These are phyloP conservation scores for Chloroceryle inda DNA, from an alignment of 2,797 vertebrate genomes.

Conservation along the genomic window DNA sequence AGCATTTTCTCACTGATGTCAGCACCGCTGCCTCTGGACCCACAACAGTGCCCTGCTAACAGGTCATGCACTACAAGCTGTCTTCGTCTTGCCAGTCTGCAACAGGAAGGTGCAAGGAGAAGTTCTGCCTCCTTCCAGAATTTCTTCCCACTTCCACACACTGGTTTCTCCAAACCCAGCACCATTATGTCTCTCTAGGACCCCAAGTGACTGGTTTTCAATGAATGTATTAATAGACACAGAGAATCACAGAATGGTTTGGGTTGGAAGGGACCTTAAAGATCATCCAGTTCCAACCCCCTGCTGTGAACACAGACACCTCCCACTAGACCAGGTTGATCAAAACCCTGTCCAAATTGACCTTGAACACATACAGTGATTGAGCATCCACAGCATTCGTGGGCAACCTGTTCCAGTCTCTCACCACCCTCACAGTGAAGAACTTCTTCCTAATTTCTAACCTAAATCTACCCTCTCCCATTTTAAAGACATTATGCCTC, in stretches of 20 bases:
- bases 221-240: background rate
- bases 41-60: background rate
- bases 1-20: background rate
- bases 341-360: no score
- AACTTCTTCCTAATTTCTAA: no score
- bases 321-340: no score
- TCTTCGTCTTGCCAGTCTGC: rapidly evolving
- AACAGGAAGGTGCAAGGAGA: background rate
- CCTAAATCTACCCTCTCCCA: no score
- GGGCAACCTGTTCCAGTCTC: no score
- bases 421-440: no score
- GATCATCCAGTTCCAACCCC: no score
- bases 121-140: background rate
- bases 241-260: background rate
- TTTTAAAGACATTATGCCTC: no score
- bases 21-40: background rate
- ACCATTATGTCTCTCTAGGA: background rate
- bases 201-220: background rate
- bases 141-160: background rate
- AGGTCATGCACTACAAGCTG: rapidly evolving
- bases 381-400: no score
- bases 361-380: no score
- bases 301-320: no score
- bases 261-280: no score
- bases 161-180: background rate